These are phyloP conservation scores for Apteryx mantelli DNA, from an alignment of 2,113 vertebrate genomes.

Conservation along the genomic window DNA sequence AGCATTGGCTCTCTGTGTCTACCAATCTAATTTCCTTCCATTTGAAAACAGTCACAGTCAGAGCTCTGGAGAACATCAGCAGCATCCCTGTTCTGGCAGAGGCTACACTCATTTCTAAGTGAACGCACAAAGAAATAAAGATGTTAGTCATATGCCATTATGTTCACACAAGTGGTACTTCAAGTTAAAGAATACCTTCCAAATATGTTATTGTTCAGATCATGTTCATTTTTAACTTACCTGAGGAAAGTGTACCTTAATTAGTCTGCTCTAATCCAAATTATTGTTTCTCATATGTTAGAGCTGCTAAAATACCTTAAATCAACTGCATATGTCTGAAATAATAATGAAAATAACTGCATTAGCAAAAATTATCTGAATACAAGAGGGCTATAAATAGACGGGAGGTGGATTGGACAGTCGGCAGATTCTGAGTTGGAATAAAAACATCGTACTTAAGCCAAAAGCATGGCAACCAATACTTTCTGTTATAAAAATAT, in stretches of 20 bases:
- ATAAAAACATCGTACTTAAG: constrained; percentile 72
- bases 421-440: constrained; percentile 74
- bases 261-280: constrained; percentile 66
- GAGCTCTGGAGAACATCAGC: constrained; percentile 13
- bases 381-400: constrained; percentile 74
- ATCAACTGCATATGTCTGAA: constrained; percentile 55
- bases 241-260: constrained; percentile 64
- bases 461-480: constrained; percentile 79
- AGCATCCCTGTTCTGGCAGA: neutral
- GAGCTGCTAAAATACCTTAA: constrained; percentile 67
- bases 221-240: constrained; percentile 47
- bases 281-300: constrained; percentile 61
- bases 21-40: constrained; percentile 46
- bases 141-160: constrained; percentile 26
- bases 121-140: constrained; percentile 18
- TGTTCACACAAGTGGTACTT: constrained; percentile 40
- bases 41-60: constrained; percentile 34
- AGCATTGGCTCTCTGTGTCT: neutral
- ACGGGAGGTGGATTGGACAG: constrained; percentile 76
- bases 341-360: constrained; percentile 69
- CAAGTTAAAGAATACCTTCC: constrained; percentile 47
- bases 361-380: constrained; percentile 57
- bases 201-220: constrained; percentile 54
- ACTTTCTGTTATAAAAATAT: constrained; percentile 82
- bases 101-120: neutral